phyloP scores from a whole-genome alignment of 1,140 invertebrate species.

The Papilio aristodemus region DNA sequence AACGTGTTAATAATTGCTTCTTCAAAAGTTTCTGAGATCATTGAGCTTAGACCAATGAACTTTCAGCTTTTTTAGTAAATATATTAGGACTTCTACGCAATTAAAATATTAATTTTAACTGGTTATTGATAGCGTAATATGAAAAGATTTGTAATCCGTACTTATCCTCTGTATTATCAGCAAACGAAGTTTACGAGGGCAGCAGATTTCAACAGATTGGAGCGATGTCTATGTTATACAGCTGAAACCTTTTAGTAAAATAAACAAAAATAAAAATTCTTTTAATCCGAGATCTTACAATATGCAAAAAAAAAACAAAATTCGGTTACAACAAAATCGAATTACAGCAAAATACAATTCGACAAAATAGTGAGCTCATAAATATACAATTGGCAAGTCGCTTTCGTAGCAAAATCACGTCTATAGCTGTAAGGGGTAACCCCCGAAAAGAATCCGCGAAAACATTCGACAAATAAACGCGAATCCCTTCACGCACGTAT shows the following conservation, averaged over 20 bases:
- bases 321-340: conserved; percentile 44
- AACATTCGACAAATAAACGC: conserved; percentile 64
- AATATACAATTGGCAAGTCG: conserved; percentile 76
- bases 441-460: conserved; percentile 56
- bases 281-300: conserved; percentile 21
- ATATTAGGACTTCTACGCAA: too few species aligned
- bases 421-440: conserved; percentile 55
- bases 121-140: too few species aligned
- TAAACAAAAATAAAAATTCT: not conserved
- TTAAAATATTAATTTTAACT: too few species aligned
- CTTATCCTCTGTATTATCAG: too few species aligned
- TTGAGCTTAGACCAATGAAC: too few species aligned
- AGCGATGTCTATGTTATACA: not conserved
- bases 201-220: not conserved
- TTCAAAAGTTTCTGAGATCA: too few species aligned
- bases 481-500: conserved; percentile 71
- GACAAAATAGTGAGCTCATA: conserved; percentile 72
- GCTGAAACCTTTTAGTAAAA: too few species aligned
- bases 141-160: too few species aligned
- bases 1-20: too few species aligned
- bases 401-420: conserved; percentile 71
- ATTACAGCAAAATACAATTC: conserved; percentile 63
- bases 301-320: conserved; percentile 26
- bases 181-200: not conserved
- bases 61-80: too few species aligned